Evolutionary conservation across 2,797 vertebrate species (phyloP).

Genomic region (Smutsia gigantea): DNA sequence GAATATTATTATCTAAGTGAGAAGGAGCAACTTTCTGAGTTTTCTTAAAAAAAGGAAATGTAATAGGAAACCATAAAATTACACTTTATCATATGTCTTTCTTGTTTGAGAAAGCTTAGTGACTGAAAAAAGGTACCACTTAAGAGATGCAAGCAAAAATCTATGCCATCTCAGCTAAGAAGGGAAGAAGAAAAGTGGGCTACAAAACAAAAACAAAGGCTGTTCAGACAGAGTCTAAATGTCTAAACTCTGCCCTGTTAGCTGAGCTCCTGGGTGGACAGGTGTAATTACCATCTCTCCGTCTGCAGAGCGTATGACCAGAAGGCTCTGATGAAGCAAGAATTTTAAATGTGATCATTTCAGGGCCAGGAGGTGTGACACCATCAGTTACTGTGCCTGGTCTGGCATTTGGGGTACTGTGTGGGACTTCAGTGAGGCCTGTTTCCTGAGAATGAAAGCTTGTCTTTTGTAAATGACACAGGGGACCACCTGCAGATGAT

Average conservation of each 20-base stretch:
- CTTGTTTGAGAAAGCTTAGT: not conserved
- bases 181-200: not conserved
- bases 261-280: not conserved
- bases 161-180: not conserved
- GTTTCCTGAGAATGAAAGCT: conserved; percentile 85
- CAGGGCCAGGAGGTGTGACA: conserved; percentile 86
- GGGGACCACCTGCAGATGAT: conserved; percentile 92
- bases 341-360: conserved; percentile 76
- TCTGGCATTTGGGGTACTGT: conserved; percentile 78
- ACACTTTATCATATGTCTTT: not conserved
- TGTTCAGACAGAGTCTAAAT: not conserved
- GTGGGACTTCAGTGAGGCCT: conserved; percentile 75
- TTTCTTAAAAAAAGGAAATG: not conserved
- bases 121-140: not conserved
- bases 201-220: not conserved
- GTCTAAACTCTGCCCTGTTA: not conserved
- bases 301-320: not conserved
- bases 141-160: not conserved
- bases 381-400: conserved; percentile 83
- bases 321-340: conserved; percentile 77
- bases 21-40: not conserved
- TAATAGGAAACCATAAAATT: not conserved
- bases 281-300: not conserved
- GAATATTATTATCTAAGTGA: not conserved
- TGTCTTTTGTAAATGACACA: conserved; percentile 81